Evolutionary conservation across 2,888 invertebrate species (phyloP).

Genomic region (Dynastes tityus): DNA sequence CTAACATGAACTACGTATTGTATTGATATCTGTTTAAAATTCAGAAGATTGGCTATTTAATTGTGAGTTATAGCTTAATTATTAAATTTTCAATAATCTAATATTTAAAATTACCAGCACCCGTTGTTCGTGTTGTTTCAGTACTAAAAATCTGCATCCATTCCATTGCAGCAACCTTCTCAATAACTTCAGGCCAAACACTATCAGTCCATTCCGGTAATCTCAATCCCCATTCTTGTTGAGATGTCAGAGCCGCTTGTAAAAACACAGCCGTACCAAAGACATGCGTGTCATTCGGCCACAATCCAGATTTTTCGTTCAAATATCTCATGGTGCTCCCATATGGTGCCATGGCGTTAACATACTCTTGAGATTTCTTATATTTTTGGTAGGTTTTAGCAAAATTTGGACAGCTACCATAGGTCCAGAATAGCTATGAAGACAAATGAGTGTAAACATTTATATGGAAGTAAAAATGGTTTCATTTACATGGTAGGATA

Average conservation of each 20-base stretch:
- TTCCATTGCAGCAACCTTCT: slow-evolving; percentile 64
- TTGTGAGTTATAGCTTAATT: too few relatives aligned
- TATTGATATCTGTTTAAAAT: too few relatives aligned
- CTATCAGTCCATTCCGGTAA: slow-evolving; percentile 68
- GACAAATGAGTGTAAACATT: neutral
- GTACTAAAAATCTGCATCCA: slow-evolving; percentile 64
- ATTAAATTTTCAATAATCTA: too few relatives aligned
- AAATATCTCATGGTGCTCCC: slow-evolving; percentile 2
- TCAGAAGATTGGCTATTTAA: too few relatives aligned
- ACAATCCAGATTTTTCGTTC: slow-evolving; percentile 31
- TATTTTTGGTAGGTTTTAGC: neutral
- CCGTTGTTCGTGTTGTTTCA: slow-evolving; percentile 62
- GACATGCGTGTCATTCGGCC: slow-evolving; percentile 14
- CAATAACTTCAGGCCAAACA: slow-evolving; percentile 65
- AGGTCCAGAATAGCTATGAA: slow-evolving; percentile 37
- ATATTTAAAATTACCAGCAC: slow-evolving; percentile 50
- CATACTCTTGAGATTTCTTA: slow-evolving; percentile 4
- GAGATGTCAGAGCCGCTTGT: slow-evolving; percentile 16
- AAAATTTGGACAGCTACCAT: slow-evolving; percentile 32
- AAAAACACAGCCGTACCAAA: slow-evolving; percentile 13
- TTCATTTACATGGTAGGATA: neutral
- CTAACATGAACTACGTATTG: too few relatives aligned
- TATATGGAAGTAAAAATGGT: neutral
- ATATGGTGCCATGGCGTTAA: slow-evolving; percentile 6
- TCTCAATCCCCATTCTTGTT: slow-evolving; percentile 63